Percentiles rank a stretch among this genome's conserved stretches.
These are phyloP conservation scores for Linnaemya tessellans DNA, from an alignment of 2,888 invertebrate species.

Conservation along the genomic window DNA sequence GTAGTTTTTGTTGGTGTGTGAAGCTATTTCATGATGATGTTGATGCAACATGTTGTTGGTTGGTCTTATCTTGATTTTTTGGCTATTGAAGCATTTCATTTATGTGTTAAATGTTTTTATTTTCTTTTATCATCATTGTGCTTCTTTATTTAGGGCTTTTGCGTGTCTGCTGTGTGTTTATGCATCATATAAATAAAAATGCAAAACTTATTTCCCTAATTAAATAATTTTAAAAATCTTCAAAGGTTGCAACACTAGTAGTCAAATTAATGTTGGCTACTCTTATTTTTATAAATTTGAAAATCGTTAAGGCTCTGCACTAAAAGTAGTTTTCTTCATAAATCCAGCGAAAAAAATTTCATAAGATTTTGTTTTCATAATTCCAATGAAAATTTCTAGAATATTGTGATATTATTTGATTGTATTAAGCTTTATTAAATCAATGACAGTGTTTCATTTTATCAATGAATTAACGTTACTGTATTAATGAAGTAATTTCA, in stretches of 20 bases:
- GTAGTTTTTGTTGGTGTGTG: slow-evolving; percentile 20
- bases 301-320: no score
- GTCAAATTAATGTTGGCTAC: not conserved
- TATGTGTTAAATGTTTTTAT: slow-evolving; percentile 37
- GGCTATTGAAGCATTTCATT: slow-evolving; percentile 67
- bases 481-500: no score
- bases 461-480: no score
- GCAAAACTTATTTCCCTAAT: slow-evolving; percentile 51
- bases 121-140: not conserved
- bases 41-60: slow-evolving; percentile 67
- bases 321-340: no score
- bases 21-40: slow-evolving; percentile 48
- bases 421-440: no score
- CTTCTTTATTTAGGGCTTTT: not conserved
- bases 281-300: not conserved
- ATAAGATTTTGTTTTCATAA: no score
- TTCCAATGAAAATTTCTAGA: no score
- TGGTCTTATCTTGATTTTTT: slow-evolving; percentile 60
- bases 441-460: no score
- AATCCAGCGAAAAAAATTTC: no score
- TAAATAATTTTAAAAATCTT: slow-evolving; percentile 20
- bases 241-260: not conserved
- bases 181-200: slow-evolving; percentile 49
- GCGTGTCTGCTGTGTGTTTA: not conserved
- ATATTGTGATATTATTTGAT: no score